Evolutionary conservation across 2,797 vertebrate species (phyloP).

Genomic region (Natrix natrix): DNA sequence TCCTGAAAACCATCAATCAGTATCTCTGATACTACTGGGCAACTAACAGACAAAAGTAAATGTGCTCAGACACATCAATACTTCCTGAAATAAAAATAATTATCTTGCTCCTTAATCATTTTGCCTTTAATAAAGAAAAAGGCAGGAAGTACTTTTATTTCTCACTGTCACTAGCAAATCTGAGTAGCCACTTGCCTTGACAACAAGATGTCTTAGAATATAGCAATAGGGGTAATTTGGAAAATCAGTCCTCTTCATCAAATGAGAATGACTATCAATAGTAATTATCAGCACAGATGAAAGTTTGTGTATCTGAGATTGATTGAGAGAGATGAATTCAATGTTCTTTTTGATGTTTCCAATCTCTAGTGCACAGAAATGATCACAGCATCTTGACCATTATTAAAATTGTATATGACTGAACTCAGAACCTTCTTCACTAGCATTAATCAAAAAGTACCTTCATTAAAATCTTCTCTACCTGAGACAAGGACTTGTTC

Average conservation of each 20-base stretch:
- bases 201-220: background rate
- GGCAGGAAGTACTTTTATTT: constrained; percentile 14
- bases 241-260: constrained; percentile 26
- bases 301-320: constrained; percentile 24
- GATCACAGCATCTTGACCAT: background rate
- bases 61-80: constrained; percentile 3
- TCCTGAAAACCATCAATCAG: background rate
- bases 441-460: background rate
- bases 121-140: background rate
- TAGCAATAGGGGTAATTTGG: constrained; percentile 3
- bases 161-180: constrained; percentile 11
- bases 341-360: constrained; percentile 24
- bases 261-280: background rate
- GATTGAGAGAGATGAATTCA: constrained; percentile 12
- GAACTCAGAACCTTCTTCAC: background rate
- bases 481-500: background rate
- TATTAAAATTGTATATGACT: background rate
- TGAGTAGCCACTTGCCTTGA: background rate
- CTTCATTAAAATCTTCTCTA: background rate
- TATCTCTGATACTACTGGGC: constrained; percentile 47
- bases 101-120: background rate
- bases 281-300: constrained; percentile 2
- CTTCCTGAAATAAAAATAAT: background rate
- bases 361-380: background rate
- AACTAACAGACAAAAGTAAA: background rate